Evolutionary conservation across 2,113 vertebrate genomes (phyloP).

Genomic region (Mesocricetus auratus): DNA sequence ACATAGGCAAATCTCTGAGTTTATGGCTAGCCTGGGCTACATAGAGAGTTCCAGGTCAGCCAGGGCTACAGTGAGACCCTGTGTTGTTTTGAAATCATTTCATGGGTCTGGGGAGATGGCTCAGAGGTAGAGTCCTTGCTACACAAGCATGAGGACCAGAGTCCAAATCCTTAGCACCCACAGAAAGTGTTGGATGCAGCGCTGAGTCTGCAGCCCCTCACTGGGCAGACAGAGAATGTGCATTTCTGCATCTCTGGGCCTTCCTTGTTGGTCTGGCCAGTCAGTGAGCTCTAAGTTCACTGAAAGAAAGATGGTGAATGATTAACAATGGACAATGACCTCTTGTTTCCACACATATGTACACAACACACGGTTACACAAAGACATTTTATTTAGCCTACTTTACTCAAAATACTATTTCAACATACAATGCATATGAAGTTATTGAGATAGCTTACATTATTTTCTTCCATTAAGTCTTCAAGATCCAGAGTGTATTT

Average conservation of each 20-base stretch:
- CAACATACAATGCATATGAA: not conserved
- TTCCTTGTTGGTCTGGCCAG: not conserved
- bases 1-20: not conserved
- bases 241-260: too few species aligned
- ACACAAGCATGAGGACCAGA: not conserved
- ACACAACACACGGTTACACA: not conserved
- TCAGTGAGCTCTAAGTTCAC: not conserved
- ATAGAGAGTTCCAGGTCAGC: not conserved
- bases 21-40: not conserved
- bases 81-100: not conserved
- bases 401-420: conserved; percentile 43
- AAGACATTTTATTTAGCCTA: not conserved
- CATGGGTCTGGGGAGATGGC: not conserved
- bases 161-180: not conserved
- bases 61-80: not conserved
- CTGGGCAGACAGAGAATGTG: not conserved
- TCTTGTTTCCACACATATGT: not conserved
- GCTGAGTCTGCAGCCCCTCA: not conserved
- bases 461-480: not conserved
- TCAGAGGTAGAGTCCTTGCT: not conserved
- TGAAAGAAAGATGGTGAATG: not conserved
- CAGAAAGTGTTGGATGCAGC: not conserved
- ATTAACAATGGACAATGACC: not conserved
- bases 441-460: not conserved
- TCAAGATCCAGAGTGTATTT: conserved; percentile 40